phyloP scores from a whole-genome alignment of 1,140 invertebrate genomes.

The Centruroides sculpturatus region DNA sequence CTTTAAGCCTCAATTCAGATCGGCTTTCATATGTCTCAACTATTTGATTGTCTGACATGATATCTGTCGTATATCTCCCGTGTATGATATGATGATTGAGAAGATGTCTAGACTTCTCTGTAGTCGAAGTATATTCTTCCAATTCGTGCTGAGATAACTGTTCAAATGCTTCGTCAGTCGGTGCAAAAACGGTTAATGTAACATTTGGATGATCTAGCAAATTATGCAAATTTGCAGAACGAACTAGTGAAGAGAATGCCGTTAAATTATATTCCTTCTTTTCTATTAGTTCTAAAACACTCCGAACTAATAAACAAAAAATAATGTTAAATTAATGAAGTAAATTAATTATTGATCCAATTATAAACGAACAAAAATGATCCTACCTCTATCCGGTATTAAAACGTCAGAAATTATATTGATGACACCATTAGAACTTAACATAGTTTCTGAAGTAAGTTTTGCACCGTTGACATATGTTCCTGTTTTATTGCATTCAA shows the following conservation, averaged over 20 bases:
- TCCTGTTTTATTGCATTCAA: constrained; percentile 30
- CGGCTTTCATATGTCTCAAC: constrained; percentile 31
- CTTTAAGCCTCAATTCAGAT: constrained; percentile 29
- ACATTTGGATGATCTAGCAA: constrained; percentile 29
- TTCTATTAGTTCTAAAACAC: constrained; percentile 26
- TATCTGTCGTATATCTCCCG: constrained; percentile 26
- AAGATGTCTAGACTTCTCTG: constrained; percentile 26
- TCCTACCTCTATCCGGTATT: constrained; percentile 31
- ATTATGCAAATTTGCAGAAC: constrained; percentile 29
- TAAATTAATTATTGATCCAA: no score
- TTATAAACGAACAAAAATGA: background rate
- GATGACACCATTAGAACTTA: constrained; percentile 32
- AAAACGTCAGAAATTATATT: constrained; percentile 32
- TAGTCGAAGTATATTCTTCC: background rate
- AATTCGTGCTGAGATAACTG: constrained; percentile 28
- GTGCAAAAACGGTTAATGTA: constrained; percentile 39
- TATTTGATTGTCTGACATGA: constrained; percentile 31
- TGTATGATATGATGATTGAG: constrained; percentile 29
- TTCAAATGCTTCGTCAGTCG: constrained; percentile 34
- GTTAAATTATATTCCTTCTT: constrained; percentile 23
- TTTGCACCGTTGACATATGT: constrained; percentile 26
- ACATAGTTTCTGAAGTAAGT: constrained; percentile 22
- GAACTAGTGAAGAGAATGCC: constrained; percentile 30
- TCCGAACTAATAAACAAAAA: constrained; percentile 17
- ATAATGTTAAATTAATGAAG: no score